A percentile compares a stretch with the other conserved stretches of the same genome.
phyloP scores from a whole-genome alignment of 2,113 vertebrate genomes.

The Semnornis frantzii region DNA sequence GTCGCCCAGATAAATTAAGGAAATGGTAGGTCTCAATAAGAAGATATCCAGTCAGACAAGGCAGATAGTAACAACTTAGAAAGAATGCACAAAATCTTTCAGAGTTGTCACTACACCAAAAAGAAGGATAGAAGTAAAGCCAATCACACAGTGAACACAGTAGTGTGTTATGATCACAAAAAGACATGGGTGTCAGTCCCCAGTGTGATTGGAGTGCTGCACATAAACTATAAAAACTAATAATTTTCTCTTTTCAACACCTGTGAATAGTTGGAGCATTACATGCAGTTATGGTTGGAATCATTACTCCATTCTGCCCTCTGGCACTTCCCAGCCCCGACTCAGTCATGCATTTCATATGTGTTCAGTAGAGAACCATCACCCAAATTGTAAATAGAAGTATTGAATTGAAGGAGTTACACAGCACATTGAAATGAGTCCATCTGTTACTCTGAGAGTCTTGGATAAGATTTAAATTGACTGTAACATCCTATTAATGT shows the following conservation, averaged over 20 bases:
- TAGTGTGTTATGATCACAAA: not conserved
- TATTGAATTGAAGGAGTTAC: not conserved
- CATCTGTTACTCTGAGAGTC: not conserved
- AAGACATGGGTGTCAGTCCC: fast-evolving
- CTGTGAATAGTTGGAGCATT: not conserved
- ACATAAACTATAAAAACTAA: not conserved
- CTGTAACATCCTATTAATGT: not conserved
- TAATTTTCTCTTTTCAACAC: conserved; percentile 27
- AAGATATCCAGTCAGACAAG: not conserved
- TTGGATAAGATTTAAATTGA: not conserved
- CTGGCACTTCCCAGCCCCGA: not conserved
- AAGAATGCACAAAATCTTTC: not conserved
- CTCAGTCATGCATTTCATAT: not conserved
- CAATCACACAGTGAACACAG: not conserved
- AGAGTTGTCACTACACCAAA: not conserved
- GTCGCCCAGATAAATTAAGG: not conserved
- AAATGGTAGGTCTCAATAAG: not conserved
- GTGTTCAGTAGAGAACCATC: not conserved
- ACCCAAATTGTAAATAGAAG: not conserved
- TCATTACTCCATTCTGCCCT: not conserved
- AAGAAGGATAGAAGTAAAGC: not conserved
- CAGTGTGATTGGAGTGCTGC: not conserved
- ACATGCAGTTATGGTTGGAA: not conserved
- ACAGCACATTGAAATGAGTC: not conserved
- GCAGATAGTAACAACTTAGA: not conserved